These are phyloP conservation scores for Halichondria panicea DNA, from an alignment of 37 sponge, comb jelly and placozoan genomes.

Conservation along the genomic window DNA sequence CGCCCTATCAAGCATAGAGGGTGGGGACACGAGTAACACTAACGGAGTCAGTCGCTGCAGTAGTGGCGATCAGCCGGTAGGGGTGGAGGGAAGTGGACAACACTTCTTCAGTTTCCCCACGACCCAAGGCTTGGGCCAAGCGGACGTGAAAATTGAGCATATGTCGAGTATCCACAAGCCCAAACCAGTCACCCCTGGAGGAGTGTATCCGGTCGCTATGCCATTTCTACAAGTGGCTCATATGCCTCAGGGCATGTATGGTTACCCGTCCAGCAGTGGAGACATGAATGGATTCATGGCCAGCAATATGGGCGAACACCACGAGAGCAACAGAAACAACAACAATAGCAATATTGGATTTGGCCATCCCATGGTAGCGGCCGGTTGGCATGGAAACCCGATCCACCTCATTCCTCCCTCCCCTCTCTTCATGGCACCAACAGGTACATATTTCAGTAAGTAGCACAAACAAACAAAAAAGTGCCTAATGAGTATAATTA, in stretches of 20 bases:
- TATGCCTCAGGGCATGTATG: slow-evolving; percentile 2
- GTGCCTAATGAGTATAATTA: neutral
- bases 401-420: slow-evolving; percentile 45
- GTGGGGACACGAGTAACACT: slow-evolving; percentile 17
- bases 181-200: slow-evolving; percentile 41
- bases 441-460: slow-evolving; percentile 20
- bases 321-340: slow-evolving; percentile 35
- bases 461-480: too few relatives aligned
- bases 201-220: slow-evolving; percentile 39
- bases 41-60: slow-evolving; percentile 31
- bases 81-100: neutral
- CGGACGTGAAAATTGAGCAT: slow-evolving; percentile 2
- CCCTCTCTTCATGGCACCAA: slow-evolving; percentile 44
- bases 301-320: neutral
- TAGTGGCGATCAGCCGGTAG: slow-evolving; percentile 15
- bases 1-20: neutral
- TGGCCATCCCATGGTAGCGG: slow-evolving; percentile 1
- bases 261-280: neutral
- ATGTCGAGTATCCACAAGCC: slow-evolving; percentile 22
- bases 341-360: slow-evolving; percentile 28
- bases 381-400: too few relatives aligned
- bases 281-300: neutral
- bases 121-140: neutral
- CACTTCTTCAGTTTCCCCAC: slow-evolving; percentile 20
- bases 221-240: slow-evolving; percentile 21